Base-by-base conservation (phyloP, 2,113 vertebrate genomes). In the Capra hircus region DNA sequence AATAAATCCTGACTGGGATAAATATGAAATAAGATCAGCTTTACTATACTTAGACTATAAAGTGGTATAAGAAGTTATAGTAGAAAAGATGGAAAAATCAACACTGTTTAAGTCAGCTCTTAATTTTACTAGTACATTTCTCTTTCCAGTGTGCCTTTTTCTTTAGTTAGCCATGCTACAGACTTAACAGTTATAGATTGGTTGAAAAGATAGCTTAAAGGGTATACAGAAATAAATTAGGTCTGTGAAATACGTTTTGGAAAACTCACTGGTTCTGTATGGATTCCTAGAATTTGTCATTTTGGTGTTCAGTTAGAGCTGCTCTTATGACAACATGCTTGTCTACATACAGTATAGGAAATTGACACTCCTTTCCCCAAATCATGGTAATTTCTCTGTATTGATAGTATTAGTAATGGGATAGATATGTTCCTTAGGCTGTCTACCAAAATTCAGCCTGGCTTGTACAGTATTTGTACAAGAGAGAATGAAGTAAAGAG, bases 221-320 rank as follows among this genome's bases (percentile, higher is more conserved):
- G 88, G 10, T 90, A 0, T 82, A 53, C 40, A 89, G 36, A 71
- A 84, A 33, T 96, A 78, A 77, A 86, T 82, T 52, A 90, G 52
- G 28, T 81, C 57, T 95, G 59, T 90, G 91, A 77, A 57, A 43
- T 88, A 84, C 21, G 0, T 45, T 19, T 91, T 90, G 50, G 57
- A 95, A 93, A 87, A 64, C 77, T 84, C 43, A 52, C 36, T 82
- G 45, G 19, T 19, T 11, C 27, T 78, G 7, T 21, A 6, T 92
- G 30, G 27, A 17, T 91, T 27, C 85, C 74, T 91, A 50, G 97
- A 84, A 53, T 88, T 48, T 40, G 43, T 55, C 50, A 36, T 89
- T 95, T 97, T 97, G 77, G 30, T 83, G 23, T 77, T 94, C 9
- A 33, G 10, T 81, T 95, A 78, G 92, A 97, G 11, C 52, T 30